These are phyloP conservation scores for Rhyacophila brunnea DNA, from an alignment of 1,140 invertebrate genomes.

Conservation along the genomic window DNA sequence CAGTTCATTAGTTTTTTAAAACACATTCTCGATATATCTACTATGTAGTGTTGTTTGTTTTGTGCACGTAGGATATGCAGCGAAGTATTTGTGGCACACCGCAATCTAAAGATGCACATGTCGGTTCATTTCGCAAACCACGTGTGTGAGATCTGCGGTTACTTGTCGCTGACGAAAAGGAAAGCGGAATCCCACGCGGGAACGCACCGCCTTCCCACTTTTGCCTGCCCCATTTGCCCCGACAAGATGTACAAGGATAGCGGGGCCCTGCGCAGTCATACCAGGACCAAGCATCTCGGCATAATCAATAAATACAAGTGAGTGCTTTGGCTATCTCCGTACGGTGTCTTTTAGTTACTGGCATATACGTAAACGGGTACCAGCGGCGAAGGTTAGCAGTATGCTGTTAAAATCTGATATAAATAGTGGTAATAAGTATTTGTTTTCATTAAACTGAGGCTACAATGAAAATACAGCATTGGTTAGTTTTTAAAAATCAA, in stretches of 20 bases:
- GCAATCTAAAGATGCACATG: conserved; percentile 46
- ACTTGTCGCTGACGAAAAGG: conserved; percentile 41
- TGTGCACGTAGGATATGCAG: conserved; percentile 35
- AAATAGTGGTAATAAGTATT: no score
- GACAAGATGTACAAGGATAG: conserved; percentile 38
- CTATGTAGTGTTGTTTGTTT: no score
- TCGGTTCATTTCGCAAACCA: conserved; percentile 47
- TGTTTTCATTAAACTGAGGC: no score
- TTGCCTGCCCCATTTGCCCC: conserved; percentile 45
- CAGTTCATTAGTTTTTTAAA: no score
- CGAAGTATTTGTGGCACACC: conserved; percentile 42
- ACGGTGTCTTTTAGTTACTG: no score
- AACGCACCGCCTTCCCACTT: conserved; percentile 40
- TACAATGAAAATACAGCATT: no score
- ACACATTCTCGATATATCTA: no score
- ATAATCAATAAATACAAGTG: conserved; percentile 39
- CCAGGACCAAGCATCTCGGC: conserved; percentile 37
- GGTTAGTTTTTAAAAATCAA: no score
- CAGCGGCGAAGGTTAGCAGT: no score
- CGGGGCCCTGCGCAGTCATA: conserved; percentile 39
- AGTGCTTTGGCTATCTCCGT: not conserved
- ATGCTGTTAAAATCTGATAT: no score
- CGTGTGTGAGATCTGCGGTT: conserved; percentile 48
- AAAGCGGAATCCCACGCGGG: conserved; percentile 42
- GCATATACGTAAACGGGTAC: no score